Evolutionary conservation across 30 jellyfish, hydroid and myxozoan species (phyloP), one percentile per base, ranked within the genome.

Genomic region (Cassiopea andromeda): DNA sequence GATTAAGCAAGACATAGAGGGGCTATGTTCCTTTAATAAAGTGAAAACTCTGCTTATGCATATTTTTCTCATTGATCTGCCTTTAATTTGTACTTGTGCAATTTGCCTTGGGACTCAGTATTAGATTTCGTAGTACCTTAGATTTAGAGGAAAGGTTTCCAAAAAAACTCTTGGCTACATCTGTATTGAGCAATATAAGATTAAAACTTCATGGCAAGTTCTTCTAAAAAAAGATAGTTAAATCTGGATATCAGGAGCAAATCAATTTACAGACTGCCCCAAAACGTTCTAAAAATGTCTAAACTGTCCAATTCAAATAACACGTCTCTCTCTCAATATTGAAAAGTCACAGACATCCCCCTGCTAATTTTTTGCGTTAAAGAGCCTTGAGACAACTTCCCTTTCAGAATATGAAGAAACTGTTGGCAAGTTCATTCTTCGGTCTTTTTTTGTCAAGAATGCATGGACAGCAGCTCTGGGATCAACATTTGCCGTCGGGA

Each of bases 381-480:
- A 27, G 38, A 27, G 0, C 38, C 38, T 27, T 27, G 38, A 27
- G 38, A 27, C 38, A 27, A 27, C 38, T 27, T 27, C 38, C 38
- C 38, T 27, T 27, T 27, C 38, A 27, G 38, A 27, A 0, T 27
- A 27, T 27, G 38, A 27, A 27, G 38, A 27, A 0, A 27, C 38
- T 27, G 38, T 27, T 27, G 38, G 38, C 38, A 27, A 27, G 46
- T 81, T 61, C 81, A 45, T 81, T 81, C 85, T 18, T 13, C 60
- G 79, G 46, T 81, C 90, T 48, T 81, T 81, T 81, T 44, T 81
- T 67, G 88, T 78, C 15, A 54, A 60, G 49, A 54, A 78, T 38
- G 84, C 45, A 1, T 67, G 82, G 90, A 81, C 84, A 81, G 90
- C 90, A 81, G 90, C 90, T 57, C 68, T 81, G 38, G 82, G 90